Evolutionary conservation across 2,888 invertebrate genomes (phyloP), one percentile per base, ranked within the genome.

Genomic region (Lycophotia porphyrea): DNA sequence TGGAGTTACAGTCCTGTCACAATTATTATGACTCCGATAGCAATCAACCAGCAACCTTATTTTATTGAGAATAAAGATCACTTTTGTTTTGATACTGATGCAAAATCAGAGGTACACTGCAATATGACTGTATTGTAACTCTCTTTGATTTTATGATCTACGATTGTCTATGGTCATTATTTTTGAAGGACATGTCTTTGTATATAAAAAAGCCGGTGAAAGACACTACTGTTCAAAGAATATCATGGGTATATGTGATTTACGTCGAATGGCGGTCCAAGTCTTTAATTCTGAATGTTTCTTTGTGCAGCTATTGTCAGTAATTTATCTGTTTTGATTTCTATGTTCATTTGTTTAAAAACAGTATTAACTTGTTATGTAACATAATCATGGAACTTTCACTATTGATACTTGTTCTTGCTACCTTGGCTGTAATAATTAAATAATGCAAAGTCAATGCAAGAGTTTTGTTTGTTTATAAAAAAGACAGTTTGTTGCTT

Each of bases 361-460:
- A 64, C 47, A 52, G 58, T 81, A 75, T 82, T 76, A 5, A 52
- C 36, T 65, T 60, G n/a, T 52, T n/a, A 58, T 49, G 4, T 27
- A 27, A 63, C 11, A 15, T 36, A 61, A 61, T 65, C 55, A 49
- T 49, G n/a, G 27, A 3, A 44, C 27, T 39, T 79, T 61, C 44
- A 80, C 39, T 66, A 65, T 71, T 71, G n/a, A 2, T 71, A 63
- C 36, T 67, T 69, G 73, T 24, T 55, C 63, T 24, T 36, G 73
- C 61, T 61, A 65, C 65, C 7, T 64, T 65, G 70, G 71, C n/a
- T 39, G 27, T 73, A 36, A 77, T 75, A 49, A 52, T 27, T 55
- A n/a, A 67, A 74, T 78, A 81, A 84, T 79, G 78, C 81, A 75
- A 82, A 83, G 71, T 66, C 85, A 89, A 89, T 90, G 91, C 91